phyloP scores from a whole-genome alignment of 2,113 vertebrate genomes.

The Strix aluco region DNA sequence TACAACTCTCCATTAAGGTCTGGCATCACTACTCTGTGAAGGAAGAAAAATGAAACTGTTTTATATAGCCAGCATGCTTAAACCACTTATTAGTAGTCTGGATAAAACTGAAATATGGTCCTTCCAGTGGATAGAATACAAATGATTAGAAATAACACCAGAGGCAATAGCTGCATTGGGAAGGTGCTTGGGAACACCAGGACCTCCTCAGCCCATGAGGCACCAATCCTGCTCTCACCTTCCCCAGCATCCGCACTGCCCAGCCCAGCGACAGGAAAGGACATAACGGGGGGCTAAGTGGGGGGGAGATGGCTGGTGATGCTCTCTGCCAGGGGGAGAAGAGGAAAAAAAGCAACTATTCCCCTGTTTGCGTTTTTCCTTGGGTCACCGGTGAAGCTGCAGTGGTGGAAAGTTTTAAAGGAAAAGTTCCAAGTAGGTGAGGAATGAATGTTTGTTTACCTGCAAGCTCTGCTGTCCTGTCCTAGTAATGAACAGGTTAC shows the following conservation, averaged over 20 bases:
- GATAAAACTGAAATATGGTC: not conserved
- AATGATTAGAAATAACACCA: too few species aligned
- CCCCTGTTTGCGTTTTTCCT: accelerated
- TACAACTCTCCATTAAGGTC: not conserved
- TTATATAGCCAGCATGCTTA: not conserved
- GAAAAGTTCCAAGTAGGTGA: not conserved
- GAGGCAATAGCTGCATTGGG: accelerated
- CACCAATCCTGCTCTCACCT: not conserved
- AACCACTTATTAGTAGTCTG: not conserved
- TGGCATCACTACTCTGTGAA: not conserved
- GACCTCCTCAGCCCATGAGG: accelerated
- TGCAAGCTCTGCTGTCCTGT: not conserved
- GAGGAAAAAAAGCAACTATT: accelerated
- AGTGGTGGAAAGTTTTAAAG: not conserved
- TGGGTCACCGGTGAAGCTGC: not conserved
- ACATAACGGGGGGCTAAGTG: accelerated
- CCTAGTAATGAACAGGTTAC: not conserved
- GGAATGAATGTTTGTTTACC: not conserved
- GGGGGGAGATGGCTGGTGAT: not conserved
- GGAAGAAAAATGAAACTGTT: not conserved
- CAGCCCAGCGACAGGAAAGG: accelerated
- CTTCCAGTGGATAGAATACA: accelerated
- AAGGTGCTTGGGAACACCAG: not conserved
- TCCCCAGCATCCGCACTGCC: accelerated
- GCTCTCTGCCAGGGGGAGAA: not conserved